Evolutionary conservation across 2,113 vertebrate species (phyloP).

Genomic region (Chrysochloris asiatica): DNA sequence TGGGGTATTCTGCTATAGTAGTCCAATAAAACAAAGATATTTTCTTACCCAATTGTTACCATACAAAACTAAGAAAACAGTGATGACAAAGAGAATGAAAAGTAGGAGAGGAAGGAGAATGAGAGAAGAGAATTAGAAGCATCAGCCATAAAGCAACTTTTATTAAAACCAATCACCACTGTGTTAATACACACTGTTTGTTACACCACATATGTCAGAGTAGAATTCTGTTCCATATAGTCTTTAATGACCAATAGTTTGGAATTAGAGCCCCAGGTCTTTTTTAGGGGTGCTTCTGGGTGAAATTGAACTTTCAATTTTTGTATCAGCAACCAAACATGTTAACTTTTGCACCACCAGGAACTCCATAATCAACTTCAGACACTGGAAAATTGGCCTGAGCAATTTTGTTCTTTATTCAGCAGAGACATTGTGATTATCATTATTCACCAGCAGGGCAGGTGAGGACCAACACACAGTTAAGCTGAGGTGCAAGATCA

Average conservation of each 20-base stretch:
- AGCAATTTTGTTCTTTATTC: background rate
- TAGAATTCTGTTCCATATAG: too few species aligned
- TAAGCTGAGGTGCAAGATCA: background rate
- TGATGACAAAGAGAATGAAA: too few species aligned
- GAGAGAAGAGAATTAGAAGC: background rate
- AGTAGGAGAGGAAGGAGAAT: too few species aligned
- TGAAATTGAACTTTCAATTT: too few species aligned
- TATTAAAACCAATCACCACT: background rate
- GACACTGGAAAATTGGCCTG: background rate
- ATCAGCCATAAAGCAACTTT: background rate
- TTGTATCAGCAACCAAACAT: too few species aligned
- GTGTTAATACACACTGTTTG: too few species aligned
- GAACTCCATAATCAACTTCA: background rate
- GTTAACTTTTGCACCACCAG: too few species aligned
- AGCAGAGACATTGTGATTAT: background rate
- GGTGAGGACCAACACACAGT: background rate
- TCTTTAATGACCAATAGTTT: too few species aligned
- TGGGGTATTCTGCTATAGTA: background rate
- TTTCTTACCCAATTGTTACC: background rate
- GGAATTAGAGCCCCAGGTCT: too few species aligned
- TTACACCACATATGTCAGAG: too few species aligned
- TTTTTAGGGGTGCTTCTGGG: too few species aligned
- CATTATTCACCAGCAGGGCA: background rate
- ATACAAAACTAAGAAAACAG: background rate
- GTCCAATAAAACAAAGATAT: background rate